Base-by-base conservation (phyloP, 2,888 invertebrate genomes). In the Brachyptera risi region DNA sequence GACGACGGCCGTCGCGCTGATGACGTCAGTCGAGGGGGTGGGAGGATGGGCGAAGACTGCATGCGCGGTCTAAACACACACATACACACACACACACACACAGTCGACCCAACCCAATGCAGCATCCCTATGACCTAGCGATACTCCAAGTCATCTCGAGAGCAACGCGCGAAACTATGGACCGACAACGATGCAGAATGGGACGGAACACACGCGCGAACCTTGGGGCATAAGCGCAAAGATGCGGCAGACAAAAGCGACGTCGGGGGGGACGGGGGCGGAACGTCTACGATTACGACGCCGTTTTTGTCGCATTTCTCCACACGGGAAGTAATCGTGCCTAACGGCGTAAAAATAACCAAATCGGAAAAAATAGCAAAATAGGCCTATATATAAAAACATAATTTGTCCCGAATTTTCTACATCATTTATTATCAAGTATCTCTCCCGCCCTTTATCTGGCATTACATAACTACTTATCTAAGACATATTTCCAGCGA, bases 211-310 rank as follows among this genome's bases (percentile, higher is more conserved):
- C 60, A 60, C 60, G 70, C 70, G 69, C 73, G 74, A 74, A 73
- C 74, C 71, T 75, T 13, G 17, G 19, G 40, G 40, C 40, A 3
- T 13, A 40, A 13, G 13, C 7, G 1, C 42, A 21, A 5, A 79
- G 76, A 67, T 76, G 74, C 76, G 63, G 62, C 58, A 57, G 60
- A n/a, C n/a, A n/a, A n/a, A n/a, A n/a, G n/a, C n/a, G n/a, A n/a
- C n/a, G n/a, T n/a, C n/a, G 62, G 42, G 62, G 66, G 67, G 63
- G 64, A 63, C 63, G 63, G 65, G 68, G 68, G 64, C 65, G 65
- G 68, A 15, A 15, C 3, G 42, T 19, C 11, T 31, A 31, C 35
- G 35, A 31, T 31, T 11, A n/a, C n/a, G n/a, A n/a, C n/a, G n/a
- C n/a, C n/a, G n/a, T n/a, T n/a, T n/a, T n/a, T n/a, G n/a, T n/a